A percentile compares a stretch with the other conserved stretches of the same genome.
phyloP scores from a whole-genome alignment of 2,797 vertebrate species.

The Myioborus melanocephalus region DNA sequence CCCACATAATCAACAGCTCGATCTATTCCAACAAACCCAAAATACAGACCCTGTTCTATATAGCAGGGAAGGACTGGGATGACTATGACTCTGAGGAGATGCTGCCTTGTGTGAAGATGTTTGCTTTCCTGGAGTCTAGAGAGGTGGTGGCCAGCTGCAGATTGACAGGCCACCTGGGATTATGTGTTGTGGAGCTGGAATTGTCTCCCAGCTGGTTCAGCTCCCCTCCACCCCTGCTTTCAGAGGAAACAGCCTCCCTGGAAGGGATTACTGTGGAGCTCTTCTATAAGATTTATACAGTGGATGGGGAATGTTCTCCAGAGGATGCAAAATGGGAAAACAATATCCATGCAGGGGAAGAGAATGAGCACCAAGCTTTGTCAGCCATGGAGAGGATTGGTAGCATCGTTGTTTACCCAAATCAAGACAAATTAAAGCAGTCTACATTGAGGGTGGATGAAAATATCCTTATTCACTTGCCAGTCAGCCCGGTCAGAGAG shows the following conservation, averaged over 20 bases:
- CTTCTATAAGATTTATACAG: conserved; percentile 83
- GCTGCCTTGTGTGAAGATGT: conserved; percentile 87
- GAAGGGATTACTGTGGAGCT: conserved; percentile 86
- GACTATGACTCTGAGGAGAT: conserved; percentile 71
- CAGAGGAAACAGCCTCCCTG: conserved; percentile 72
- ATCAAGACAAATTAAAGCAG: conserved; percentile 77
- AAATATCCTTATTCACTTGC: conserved; percentile 84
- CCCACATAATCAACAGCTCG: conserved; percentile 85
- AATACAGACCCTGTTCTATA: conserved; percentile 90
- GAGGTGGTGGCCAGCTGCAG: conserved; percentile 86
- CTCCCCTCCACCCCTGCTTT: conserved; percentile 71
- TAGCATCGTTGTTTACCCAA: conserved; percentile 81
- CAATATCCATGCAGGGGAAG: conserved; percentile 73
- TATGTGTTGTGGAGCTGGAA: conserved; percentile 93
- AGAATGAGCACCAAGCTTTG: conserved; percentile 42
- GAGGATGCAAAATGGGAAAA: conserved; percentile 81
- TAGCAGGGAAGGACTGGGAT: conserved; percentile 87
- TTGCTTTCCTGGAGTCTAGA: conserved; percentile 83
- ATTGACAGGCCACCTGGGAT: conserved; percentile 83
- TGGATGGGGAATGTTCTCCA: conserved; percentile 83
- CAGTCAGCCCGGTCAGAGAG: conserved; percentile 85
- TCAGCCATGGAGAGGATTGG: conserved; percentile 85
- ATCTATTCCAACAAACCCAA: conserved; percentile 87
- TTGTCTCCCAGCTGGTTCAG: conserved; percentile 89
- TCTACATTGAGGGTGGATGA: conserved; percentile 83